phyloP scores from a whole-genome alignment of 2,888 invertebrate genomes.

The Diarsia rubi region DNA sequence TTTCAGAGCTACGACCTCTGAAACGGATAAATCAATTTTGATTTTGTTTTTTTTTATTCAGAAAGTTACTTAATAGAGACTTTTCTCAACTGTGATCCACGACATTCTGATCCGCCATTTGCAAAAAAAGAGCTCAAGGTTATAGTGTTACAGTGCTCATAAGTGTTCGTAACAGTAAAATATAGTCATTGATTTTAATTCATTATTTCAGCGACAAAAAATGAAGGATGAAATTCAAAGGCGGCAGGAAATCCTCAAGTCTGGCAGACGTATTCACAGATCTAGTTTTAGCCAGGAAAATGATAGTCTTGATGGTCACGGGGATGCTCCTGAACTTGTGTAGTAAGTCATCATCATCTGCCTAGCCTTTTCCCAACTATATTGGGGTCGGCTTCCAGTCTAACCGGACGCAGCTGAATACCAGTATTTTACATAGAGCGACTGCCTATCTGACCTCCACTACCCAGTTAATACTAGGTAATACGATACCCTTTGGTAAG shows the following conservation, averaged over 20 bases:
- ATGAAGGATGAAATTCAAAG: slow-evolving; percentile 94
- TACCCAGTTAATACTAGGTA: too few species aligned
- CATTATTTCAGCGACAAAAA: slow-evolving; percentile 90
- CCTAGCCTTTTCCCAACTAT: too few species aligned
- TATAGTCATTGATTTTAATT: not conserved
- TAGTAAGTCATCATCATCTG: too few species aligned
- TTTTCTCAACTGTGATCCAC: too few species aligned
- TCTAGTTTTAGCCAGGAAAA: slow-evolving; percentile 86
- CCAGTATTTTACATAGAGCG: too few species aligned
- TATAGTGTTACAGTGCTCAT: not conserved
- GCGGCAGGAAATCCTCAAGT: slow-evolving; percentile 94
- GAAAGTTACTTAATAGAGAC: not conserved
- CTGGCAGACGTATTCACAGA: slow-evolving; percentile 89
- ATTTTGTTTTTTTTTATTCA: not conserved
- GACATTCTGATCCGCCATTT: not conserved
- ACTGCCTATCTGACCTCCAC: too few species aligned
- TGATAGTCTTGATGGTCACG: slow-evolving; percentile 77
- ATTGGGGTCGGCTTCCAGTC: too few species aligned
- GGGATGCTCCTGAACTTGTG: slow-evolving; percentile 82
- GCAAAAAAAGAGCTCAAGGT: not conserved
- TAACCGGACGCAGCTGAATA: too few species aligned
- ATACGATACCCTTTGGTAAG: too few species aligned
- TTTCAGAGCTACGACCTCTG: too few species aligned
- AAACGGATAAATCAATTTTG: not conserved
- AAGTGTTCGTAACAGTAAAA: not conserved